Base-by-base conservation (phyloP, 2,888 invertebrate genomes). In the Falcaria lacertinaria region DNA sequence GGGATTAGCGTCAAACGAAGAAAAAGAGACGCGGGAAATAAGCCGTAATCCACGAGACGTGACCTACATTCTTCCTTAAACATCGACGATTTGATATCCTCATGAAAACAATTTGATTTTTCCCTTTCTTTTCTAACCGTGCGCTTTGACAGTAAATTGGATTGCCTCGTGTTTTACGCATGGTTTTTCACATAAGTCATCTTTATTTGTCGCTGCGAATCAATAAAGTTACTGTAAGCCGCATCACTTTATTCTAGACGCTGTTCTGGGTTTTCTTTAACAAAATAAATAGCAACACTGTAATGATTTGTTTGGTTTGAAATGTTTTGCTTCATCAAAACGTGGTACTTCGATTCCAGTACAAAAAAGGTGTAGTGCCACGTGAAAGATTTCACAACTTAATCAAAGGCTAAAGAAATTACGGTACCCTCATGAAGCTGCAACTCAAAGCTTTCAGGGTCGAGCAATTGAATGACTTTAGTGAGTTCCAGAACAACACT, bases 1-100 rank as follows among this genome's bases (percentile, higher is more conserved):
- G 79, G 87, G 86, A 87, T 86, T 85, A 85, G 74, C 82, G 82
- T 79, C 86, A 83, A 85, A 85, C 85, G 86, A 83, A 85, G 85
- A 87, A 84, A 86, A 86, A 85, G 83, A 76, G 83, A 79, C 79
- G 80, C 81, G 75, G 77, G 80, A 79, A 86, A 87, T 85, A 84
- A 85, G 80, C 79, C 82, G 80, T 86, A 87, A 87, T 87, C 86
- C 86, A 74, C 58, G 75, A 80, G 79, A 86, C 88, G 87, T 87
- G 87, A 84, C 88, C 86, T 74, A 85, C 82, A 87, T 87, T 80
- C 77, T 69, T 78, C 66, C 77, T 80, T 84, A 82, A 85, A 84
- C 81, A 85, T 82, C 78, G 80, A 70, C 82, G 76, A 83, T 85
- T 82, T 84, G 80, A 86, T 85, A 84, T 79, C 80, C 71, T 76